phyloP scores from a whole-genome alignment of 2,797 vertebrate genomes.

The Pseudocheirus occidentalis region DNA sequence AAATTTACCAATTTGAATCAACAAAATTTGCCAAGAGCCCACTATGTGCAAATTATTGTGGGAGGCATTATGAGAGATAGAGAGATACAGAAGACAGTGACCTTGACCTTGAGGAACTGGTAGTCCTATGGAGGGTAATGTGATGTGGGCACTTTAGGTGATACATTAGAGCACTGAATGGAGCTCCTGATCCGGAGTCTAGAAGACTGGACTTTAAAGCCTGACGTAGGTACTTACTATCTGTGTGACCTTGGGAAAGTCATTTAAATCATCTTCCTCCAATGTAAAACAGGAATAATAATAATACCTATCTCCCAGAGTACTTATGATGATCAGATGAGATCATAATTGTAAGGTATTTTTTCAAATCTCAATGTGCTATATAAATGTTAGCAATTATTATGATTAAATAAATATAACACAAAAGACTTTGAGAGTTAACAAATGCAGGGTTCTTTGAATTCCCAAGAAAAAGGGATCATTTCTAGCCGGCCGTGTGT shows the following conservation, averaged over 20 bases:
- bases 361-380: neutral
- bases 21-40: neutral
- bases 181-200: neutral
- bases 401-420: neutral
- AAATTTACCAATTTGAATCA: neutral
- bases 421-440: neutral
- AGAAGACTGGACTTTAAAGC: neutral
- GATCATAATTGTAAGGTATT: neutral
- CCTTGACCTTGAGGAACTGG: neutral
- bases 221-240: neutral
- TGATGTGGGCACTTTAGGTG: neutral
- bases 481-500: neutral
- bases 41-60: neutral
- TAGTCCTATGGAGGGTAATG: neutral
- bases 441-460: neutral
- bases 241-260: neutral
- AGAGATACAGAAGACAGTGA: neutral
- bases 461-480: neutral
- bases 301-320: neutral
- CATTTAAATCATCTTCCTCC: neutral
- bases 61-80: neutral
- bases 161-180: neutral
- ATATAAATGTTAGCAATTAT: neutral
- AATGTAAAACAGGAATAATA: neutral
- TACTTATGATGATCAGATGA: neutral